phyloP scores from a whole-genome alignment of 1,140 invertebrate genomes.

The Sipha flava region DNA sequence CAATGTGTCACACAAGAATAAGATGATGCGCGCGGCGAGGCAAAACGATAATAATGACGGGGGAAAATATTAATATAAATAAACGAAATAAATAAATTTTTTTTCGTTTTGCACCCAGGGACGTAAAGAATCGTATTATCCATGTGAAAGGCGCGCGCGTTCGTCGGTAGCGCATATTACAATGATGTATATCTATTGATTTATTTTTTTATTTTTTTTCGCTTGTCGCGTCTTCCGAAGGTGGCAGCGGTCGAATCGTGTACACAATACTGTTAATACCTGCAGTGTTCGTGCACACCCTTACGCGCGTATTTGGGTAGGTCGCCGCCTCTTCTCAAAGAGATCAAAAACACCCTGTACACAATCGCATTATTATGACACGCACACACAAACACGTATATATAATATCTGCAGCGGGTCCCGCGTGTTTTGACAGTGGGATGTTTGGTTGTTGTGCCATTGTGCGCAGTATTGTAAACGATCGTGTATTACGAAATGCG shows the following conservation, averaged over 20 bases:
- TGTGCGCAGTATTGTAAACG: not conserved
- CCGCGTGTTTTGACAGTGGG: conserved; percentile 1
- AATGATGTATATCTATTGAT: not conserved
- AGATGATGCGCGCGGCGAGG: no score
- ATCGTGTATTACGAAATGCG: not conserved
- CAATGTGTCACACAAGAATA: no score
- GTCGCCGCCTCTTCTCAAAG: not conserved
- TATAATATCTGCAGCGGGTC: not conserved
- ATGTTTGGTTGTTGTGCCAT: not conserved
- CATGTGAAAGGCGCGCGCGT: not conserved
- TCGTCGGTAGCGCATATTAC: not conserved
- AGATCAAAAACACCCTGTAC: not conserved
- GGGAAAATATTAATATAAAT: no score
- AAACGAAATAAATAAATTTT: no score
- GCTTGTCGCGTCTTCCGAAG: not conserved
- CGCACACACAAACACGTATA: not conserved
- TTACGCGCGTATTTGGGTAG: not conserved
- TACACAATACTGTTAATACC: not conserved
- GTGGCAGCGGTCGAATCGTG: not conserved
- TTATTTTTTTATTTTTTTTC: not conserved
- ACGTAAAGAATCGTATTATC: no score
- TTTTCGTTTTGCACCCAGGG: no score
- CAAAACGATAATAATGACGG: no score
- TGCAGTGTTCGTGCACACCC: no score
- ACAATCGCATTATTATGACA: not conserved